Evolutionary conservation across 2,888 invertebrate genomes (phyloP).

Genomic region (Spodoptera picta): DNA sequence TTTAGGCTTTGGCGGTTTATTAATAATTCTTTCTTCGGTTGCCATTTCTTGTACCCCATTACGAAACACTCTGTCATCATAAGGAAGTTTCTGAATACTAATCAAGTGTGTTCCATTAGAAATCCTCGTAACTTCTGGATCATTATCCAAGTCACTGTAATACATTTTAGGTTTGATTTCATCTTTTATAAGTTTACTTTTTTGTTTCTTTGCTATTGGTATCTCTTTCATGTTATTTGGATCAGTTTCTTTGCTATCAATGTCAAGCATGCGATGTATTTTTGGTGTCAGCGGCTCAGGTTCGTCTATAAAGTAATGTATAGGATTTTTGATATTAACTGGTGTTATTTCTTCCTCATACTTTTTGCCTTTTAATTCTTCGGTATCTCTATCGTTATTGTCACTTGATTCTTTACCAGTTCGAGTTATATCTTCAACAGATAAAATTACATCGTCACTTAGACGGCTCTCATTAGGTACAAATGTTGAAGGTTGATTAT

Average conservation of each 20-base stretch:
- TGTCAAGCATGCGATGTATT: neutral
- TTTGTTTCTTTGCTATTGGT: slow-evolving; percentile 4
- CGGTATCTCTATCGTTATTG: neutral
- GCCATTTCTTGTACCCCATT: neutral
- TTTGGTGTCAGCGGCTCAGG: slow-evolving; percentile 21
- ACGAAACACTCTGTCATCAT: slow-evolving; percentile 1
- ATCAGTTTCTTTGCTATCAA: slow-evolving; percentile 1
- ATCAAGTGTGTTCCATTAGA: slow-evolving; percentile 43
- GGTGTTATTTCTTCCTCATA: neutral
- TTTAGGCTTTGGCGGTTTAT: slow-evolving; percentile 12
- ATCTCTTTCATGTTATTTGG: slow-evolving; percentile 18
- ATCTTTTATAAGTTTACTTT: neutral
- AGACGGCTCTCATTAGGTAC: no score
- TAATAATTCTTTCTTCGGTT: slow-evolving; percentile 34
- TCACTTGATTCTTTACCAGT: neutral
- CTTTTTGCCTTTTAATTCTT: neutral
- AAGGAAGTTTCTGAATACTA: slow-evolving; percentile 27
- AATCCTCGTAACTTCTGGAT: slow-evolving; percentile 10
- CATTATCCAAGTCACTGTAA: neutral
- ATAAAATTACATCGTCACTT: no score
- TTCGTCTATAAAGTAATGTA: slow-evolving; percentile 33
- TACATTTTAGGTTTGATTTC: neutral
- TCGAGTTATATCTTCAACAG: no score
- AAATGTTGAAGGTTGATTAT: neutral
- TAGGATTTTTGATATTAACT: slow-evolving; percentile 6